Percentiles rank a stretch among this genome's conserved stretches.
These are phyloP conservation scores for Mormyrops attenuatus DNA, from an alignment of 2,797 vertebrate genomes.

Conservation along the genomic window DNA sequence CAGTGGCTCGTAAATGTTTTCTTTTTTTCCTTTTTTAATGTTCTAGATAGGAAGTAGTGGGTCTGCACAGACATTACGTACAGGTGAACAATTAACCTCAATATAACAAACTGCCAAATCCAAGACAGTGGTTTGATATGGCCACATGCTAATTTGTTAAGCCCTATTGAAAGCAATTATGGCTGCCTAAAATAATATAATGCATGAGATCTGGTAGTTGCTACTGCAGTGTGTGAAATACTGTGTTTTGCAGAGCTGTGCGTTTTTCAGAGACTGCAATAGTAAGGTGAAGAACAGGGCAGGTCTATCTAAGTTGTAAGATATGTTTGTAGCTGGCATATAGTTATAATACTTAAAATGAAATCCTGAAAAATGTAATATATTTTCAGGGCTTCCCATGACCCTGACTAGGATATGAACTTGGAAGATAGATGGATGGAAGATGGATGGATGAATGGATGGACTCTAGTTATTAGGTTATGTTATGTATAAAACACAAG, in stretches of 20 bases:
- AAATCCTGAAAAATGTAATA: neutral
- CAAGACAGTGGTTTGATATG: neutral
- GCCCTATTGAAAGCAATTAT: neutral
- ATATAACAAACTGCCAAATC: neutral
- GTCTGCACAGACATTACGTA: neutral
- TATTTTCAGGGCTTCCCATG: neutral
- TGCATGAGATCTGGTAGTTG: neutral
- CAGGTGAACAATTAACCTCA: neutral
- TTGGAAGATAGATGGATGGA: neutral
- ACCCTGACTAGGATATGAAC: neutral
- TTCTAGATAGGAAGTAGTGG: neutral
- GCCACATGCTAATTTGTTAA: neutral
- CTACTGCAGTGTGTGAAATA: neutral
- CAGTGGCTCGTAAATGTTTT: neutral
- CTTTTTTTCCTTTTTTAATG: neutral
- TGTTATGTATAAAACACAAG: neutral
- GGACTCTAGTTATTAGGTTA: neutral
- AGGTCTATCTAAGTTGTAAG: neutral
- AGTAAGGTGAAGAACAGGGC: neutral
- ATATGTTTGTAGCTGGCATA: neutral
- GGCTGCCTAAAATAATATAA: neutral
- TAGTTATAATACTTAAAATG: neutral
- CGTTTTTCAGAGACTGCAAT: neutral
- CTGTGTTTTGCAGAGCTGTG: neutral
- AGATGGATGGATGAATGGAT: neutral